Percentiles rank a stretch among this genome's conserved stretches.
Conservation (phyloP, 1,140 invertebrate species). For the Zaprionus vittiger region DNA sequence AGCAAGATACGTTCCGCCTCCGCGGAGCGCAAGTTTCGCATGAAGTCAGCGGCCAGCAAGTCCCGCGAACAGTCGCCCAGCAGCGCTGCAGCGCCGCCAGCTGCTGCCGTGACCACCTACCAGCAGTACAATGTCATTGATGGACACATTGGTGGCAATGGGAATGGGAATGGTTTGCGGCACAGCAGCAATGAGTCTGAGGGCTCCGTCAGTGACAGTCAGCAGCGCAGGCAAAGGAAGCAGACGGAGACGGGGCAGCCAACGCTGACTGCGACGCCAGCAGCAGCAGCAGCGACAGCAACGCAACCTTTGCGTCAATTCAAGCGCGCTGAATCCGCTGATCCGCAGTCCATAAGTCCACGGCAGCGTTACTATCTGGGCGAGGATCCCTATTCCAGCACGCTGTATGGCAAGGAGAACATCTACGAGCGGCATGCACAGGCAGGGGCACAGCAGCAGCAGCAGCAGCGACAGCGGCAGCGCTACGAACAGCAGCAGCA, state of each 20-base stretch:
- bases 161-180: slow-evolving; percentile 30
- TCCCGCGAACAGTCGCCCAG: slow-evolving; percentile 85
- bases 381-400: slow-evolving; percentile 92
- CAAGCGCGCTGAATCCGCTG: slow-evolving; percentile 61
- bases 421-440: slow-evolving; percentile 87
- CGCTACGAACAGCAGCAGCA: slow-evolving; percentile 23
- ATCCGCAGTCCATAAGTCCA: slow-evolving; percentile 86
- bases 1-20: slow-evolving; percentile 91
- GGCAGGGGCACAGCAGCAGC: slow-evolving; percentile 84
- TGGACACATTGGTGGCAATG: slow-evolving; percentile 81
- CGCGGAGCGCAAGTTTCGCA: slow-evolving; percentile 88
- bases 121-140: slow-evolving; percentile 88
- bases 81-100: slow-evolving; percentile 18
- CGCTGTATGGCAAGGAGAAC: slow-evolving; percentile 91
- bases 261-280: slow-evolving; percentile 1
- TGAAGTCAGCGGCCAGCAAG: slow-evolving; percentile 84
- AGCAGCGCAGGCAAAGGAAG: slow-evolving; percentile 15
- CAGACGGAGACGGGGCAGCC: not conserved
- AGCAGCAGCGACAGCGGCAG: slow-evolving; percentile 25
- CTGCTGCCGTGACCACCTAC: slow-evolving; percentile 84
- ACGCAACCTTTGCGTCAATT: slow-evolving; percentile 15
- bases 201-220: slow-evolving; percentile 55
- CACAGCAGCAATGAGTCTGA: slow-evolving; percentile 70
- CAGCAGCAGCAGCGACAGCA: not conserved
- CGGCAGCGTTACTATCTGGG: slow-evolving; percentile 92